A percentile compares a stretch with the other conserved stretches of the same genome.
phyloP scores from a whole-genome alignment of 2,888 invertebrate species.

The Timema podura region DNA sequence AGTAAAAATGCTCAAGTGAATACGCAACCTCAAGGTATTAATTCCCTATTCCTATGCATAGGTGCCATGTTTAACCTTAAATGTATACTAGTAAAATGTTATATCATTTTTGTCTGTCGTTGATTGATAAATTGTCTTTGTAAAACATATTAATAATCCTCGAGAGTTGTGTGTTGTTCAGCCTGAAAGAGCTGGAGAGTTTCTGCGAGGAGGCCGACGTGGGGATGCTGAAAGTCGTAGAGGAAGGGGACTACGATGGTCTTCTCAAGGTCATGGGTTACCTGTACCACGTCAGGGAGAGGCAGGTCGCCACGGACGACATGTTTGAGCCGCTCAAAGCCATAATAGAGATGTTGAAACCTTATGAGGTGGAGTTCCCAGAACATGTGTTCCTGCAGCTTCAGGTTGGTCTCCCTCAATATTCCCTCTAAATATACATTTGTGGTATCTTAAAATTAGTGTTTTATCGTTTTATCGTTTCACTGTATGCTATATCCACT shows the following conservation, averaged over 20 bases:
- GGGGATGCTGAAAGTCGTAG: conserved; percentile 66
- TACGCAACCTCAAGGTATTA: too few relatives aligned
- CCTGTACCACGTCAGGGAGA: conserved; percentile 71
- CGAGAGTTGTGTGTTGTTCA: neutral
- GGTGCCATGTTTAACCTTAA: too few relatives aligned
- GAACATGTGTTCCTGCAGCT: conserved; percentile 51
- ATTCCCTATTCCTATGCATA: too few relatives aligned
- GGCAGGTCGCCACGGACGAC: conserved; percentile 70
- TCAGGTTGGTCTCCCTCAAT: conserved; percentile 1
- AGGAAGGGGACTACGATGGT: conserved; percentile 82
- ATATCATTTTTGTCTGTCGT: too few relatives aligned
- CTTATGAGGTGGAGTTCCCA: conserved; percentile 82
- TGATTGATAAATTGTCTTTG: neutral
- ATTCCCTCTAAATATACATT: too few relatives aligned
- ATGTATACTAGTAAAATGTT: too few relatives aligned
- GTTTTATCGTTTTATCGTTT: too few relatives aligned
- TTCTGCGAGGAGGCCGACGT: conserved; percentile 73
- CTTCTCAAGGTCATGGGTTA: conserved; percentile 80
- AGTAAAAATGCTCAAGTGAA: too few relatives aligned
- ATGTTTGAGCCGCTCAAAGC: conserved; percentile 89
- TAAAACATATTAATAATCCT: neutral
- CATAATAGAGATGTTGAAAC: conserved; percentile 77
- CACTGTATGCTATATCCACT: too few relatives aligned
- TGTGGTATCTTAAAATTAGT: too few relatives aligned
- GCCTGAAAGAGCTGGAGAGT: conserved; percentile 60